Conservation (phyloP, 2,797 vertebrate genomes). For the Esox masquinongy region DNA sequence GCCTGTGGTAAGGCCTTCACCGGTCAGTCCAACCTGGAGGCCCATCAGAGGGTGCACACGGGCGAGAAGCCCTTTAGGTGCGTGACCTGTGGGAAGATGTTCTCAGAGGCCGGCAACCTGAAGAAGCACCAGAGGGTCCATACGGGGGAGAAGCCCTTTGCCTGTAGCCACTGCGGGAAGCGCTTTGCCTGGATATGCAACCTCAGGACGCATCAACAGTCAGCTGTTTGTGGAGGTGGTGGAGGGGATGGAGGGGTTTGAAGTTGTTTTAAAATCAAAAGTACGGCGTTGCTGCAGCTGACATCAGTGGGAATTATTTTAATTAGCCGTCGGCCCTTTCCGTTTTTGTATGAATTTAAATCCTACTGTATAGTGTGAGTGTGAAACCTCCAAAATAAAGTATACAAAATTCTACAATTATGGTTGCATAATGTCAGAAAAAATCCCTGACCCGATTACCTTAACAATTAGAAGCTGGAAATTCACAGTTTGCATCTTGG, state of each 20-base stretch:
- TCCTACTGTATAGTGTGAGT: too few relatives aligned
- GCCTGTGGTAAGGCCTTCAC: constrained; percentile 73
- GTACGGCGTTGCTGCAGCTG: background rate
- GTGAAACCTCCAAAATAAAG: background rate
- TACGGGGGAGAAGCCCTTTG: constrained; percentile 75
- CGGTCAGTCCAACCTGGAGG: constrained; percentile 70
- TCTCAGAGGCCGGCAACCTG: constrained; percentile 75
- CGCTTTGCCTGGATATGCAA: constrained; percentile 77
- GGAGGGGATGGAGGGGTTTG: background rate
- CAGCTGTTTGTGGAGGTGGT: constrained; percentile 30
- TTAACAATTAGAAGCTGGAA: too few relatives aligned
- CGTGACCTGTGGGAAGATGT: constrained; percentile 69
- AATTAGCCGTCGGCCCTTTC: background rate
- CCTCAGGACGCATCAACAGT: constrained; percentile 74
- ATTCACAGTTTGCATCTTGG: too few relatives aligned
- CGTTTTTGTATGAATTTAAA: too few relatives aligned
- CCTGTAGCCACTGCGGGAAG: constrained; percentile 71
- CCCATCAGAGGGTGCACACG: constrained; percentile 73
- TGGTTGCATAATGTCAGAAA: too few relatives aligned
- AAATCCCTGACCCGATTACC: too few relatives aligned
- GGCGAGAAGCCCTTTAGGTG: constrained; percentile 74
- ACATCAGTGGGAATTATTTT: background rate
- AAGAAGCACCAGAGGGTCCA: constrained; percentile 79
- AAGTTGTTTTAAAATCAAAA: background rate
- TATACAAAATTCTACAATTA: too few relatives aligned